These are phyloP conservation scores for Ctena decussata DNA, from an alignment of 2,888 invertebrate genomes.

Conservation along the genomic window DNA sequence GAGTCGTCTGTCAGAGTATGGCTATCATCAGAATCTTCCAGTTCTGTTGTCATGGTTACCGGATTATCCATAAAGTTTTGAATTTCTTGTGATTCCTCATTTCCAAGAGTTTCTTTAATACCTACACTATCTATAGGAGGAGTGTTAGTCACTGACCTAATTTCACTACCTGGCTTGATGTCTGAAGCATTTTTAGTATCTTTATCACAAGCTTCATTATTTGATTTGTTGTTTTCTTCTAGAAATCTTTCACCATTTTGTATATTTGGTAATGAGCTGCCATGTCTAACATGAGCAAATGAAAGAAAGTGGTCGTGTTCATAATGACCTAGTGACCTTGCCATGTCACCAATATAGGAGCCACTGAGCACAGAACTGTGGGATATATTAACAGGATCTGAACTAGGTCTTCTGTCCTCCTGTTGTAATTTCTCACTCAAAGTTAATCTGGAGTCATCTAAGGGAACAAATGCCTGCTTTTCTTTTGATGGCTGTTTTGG, in stretches of 20 bases:
- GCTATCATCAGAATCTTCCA: conserved; percentile 52
- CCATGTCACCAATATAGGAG: conserved; percentile 57
- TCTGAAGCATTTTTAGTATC: neutral
- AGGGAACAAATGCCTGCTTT: neutral
- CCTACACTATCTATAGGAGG: neutral
- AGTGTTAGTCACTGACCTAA: neutral
- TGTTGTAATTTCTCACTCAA: neutral
- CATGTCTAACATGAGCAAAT: conserved; percentile 64
- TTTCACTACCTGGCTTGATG: neutral
- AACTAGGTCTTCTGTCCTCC: conserved; percentile 44
- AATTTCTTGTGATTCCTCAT: conserved; percentile 35
- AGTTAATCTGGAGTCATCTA: neutral
- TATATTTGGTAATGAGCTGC: conserved; percentile 72
- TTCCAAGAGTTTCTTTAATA: neutral
- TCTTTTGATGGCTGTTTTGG: neutral
- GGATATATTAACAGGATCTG: conserved; percentile 63
- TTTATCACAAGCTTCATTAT: neutral
- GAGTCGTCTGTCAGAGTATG: conserved; percentile 63
- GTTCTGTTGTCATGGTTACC: neutral
- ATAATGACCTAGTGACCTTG: conserved; percentile 64
- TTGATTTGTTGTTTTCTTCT: neutral
- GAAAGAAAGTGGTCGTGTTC: conserved; percentile 54
- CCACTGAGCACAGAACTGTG: conserved; percentile 52
- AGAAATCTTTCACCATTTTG: conserved; percentile 14
- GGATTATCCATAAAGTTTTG: conserved; percentile 19